Evolutionary conservation across 2,113 vertebrate genomes (phyloP).

Genomic region (Uria lomvia): DNA sequence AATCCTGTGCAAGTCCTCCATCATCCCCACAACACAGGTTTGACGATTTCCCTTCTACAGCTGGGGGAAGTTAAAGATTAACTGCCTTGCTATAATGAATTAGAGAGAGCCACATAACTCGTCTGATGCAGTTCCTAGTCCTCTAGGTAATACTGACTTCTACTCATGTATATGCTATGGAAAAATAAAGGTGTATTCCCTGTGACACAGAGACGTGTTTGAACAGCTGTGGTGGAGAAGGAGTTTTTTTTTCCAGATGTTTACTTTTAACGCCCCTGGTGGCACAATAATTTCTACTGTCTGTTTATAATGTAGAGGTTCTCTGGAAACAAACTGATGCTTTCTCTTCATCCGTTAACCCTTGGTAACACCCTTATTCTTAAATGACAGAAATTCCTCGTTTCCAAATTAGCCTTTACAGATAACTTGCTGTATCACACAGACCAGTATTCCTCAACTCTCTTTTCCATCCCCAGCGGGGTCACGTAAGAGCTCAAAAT

Average conservation of each 20-base stretch:
- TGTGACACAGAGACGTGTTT: neutral
- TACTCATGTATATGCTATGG: accelerated
- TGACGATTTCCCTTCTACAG: neutral
- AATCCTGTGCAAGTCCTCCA: neutral
- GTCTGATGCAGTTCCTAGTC: neutral
- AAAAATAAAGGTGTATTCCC: neutral
- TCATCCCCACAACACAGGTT: neutral
- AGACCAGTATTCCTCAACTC: neutral
- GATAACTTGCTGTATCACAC: neutral
- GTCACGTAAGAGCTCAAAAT: neutral
- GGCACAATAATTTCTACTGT: neutral
- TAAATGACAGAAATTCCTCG: neutral
- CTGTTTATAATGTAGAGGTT: neutral
- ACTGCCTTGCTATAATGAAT: neutral
- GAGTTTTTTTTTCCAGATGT: neutral
- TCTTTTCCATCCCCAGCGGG: neutral
- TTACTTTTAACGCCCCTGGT: neutral
- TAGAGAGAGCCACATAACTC: neutral
- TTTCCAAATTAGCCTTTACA: neutral
- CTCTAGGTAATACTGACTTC: neutral
- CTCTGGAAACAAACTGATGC: neutral
- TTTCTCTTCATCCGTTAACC: neutral
- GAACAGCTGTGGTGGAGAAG: neutral
- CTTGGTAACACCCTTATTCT: neutral
- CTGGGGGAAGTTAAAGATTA: neutral